phyloP scores from a whole-genome alignment of 2,797 vertebrate genomes.

The Orestias chungarensis region DNA sequence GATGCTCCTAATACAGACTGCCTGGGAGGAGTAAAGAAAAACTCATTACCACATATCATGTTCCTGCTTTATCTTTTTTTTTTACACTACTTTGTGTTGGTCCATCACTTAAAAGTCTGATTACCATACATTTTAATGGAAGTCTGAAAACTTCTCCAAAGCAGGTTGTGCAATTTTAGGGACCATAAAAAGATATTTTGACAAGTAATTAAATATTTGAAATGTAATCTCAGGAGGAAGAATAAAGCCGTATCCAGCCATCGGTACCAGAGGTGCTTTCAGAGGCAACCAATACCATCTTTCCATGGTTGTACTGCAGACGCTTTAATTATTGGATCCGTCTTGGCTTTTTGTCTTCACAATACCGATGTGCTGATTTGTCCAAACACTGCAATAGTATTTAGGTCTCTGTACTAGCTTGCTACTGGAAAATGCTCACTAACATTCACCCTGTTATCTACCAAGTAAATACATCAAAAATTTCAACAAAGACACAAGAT shows the following conservation, averaged over 20 bases:
- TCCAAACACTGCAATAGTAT: conserved; percentile 37
- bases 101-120: not conserved
- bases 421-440: conserved; percentile 31
- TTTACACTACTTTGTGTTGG: not conserved
- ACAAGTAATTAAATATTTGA: not conserved
- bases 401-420: conserved; percentile 26
- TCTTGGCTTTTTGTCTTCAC: conserved; percentile 16
- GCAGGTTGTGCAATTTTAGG: conserved; percentile 15
- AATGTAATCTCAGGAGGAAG: conserved; percentile 11
- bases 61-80: not conserved
- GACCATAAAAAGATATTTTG: not conserved
- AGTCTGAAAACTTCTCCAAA: not conserved
- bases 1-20: not conserved
- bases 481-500: conserved; percentile 51
- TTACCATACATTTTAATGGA: not conserved
- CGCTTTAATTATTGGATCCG: conserved; percentile 21
- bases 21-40: not conserved
- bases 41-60: not conserved
- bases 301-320: not conserved
- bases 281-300: not conserved
- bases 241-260: not conserved
- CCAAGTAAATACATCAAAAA: conserved; percentile 61
- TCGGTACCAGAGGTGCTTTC: not conserved
- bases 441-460: conserved; percentile 48
- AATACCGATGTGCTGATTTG: conserved; percentile 40